Evolutionary conservation across 2,113 vertebrate genomes (phyloP).

Genomic region (Python bivittatus): DNA sequence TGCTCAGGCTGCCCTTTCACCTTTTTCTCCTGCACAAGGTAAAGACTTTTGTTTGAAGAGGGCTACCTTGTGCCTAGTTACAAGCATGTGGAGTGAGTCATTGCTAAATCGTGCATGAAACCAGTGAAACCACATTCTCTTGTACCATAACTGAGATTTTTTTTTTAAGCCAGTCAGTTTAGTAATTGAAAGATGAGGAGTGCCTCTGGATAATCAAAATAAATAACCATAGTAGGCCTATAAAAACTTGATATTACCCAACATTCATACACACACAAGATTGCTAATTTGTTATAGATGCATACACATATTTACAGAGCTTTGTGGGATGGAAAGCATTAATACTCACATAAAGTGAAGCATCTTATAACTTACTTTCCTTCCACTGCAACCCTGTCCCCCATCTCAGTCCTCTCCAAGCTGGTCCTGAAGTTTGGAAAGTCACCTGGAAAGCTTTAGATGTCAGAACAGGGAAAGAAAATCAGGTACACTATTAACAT

Average conservation of each 20-base stretch:
- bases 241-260: not conserved
- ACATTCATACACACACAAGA: too few species aligned
- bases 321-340: not conserved
- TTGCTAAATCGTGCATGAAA: not conserved
- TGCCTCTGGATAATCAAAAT: not conserved
- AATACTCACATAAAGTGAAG: not conserved
- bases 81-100: not conserved
- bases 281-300: too few species aligned
- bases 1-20: not conserved
- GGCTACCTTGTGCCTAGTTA: not conserved
- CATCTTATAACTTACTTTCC: not conserved
- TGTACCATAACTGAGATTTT: constrained; percentile 1
- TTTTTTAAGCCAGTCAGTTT: not conserved
- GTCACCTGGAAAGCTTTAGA: not conserved
- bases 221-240: not conserved
- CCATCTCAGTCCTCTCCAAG: not conserved
- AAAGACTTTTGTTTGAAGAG: not conserved
- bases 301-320: not conserved
- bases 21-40: not conserved
- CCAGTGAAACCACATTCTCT: constrained; percentile 14
- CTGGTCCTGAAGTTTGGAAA: not conserved
- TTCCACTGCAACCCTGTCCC: not conserved
- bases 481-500: not conserved
- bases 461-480: not conserved
- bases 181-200: not conserved